A percentile compares a stretch with the other conserved stretches of the same genome.
These are phyloP conservation scores for Hirundo rustica DNA, from an alignment of 2,797 vertebrate species.

Conservation along the genomic window DNA sequence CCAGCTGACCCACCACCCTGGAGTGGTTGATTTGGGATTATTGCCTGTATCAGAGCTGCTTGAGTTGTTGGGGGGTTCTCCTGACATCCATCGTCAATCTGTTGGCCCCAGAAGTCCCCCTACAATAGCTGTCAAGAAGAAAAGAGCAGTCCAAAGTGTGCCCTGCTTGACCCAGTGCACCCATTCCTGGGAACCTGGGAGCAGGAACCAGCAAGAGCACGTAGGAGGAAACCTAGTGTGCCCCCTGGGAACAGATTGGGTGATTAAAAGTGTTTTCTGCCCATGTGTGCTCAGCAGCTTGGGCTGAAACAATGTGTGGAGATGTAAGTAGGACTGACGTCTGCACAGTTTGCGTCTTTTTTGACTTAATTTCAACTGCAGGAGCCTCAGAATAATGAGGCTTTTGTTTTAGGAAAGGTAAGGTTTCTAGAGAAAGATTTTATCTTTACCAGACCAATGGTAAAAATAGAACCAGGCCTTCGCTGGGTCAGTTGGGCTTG, in stretches of 20 bases:
- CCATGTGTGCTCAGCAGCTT: not conserved
- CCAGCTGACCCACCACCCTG: not conserved
- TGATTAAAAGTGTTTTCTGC: not conserved
- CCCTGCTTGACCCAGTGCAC: not conserved
- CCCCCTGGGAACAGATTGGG: not conserved
- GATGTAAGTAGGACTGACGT: not conserved
- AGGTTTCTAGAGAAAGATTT: conserved; percentile 9
- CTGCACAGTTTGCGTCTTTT: not conserved
- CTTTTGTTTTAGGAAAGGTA: conserved; percentile 36
- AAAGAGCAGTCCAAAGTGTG: not conserved
- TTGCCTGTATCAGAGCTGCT: not conserved
- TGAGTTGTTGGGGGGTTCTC: not conserved
- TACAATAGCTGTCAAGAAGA: not conserved
- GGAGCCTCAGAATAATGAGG: not conserved
- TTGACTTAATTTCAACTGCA: not conserved
- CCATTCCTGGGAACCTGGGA: not conserved
- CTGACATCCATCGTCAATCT: not conserved
- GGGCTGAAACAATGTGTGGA: not conserved
- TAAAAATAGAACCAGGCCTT: not conserved
- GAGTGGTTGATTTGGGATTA: not conserved
- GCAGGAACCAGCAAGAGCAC: not conserved
- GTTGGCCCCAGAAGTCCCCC: not conserved
- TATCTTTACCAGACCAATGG: conserved; percentile 10
- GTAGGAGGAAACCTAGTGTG: not conserved
- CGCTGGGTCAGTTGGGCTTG: not conserved